phyloP scores from a whole-genome alignment of 2,888 invertebrate species.

The Dendrolimus pini region DNA sequence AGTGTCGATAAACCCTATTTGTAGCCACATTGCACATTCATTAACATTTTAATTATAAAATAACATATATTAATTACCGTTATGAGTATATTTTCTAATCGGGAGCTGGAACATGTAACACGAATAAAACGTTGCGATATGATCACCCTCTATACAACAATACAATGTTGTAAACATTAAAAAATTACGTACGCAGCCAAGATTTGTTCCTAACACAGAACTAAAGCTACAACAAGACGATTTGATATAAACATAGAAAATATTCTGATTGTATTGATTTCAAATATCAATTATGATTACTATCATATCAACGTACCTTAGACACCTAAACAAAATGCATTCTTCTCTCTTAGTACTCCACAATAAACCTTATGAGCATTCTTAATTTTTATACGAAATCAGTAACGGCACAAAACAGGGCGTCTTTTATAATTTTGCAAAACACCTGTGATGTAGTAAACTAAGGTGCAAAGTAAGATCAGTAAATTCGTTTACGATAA shows the following conservation, averaged over 20 bases:
- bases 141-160: constrained; percentile 19
- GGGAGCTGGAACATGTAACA: constrained; percentile 18
- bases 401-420: too few species aligned
- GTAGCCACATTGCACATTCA: constrained; percentile 59
- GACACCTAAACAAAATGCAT: too few species aligned
- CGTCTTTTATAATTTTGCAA: too few species aligned
- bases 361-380: too few species aligned
- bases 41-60: constrained; percentile 32
- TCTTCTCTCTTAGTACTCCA: too few species aligned
- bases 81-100: constrained; percentile 43
- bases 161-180: constrained; percentile 20
- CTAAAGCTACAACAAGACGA: too few species aligned
- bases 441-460: too few species aligned
- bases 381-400: too few species aligned
- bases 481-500: not conserved
- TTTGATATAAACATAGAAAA: too few species aligned
- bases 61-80: constrained; percentile 32
- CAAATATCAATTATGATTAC: too few species aligned
- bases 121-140: constrained; percentile 17
- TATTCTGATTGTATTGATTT: constrained; percentile 1
- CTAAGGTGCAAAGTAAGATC: too few species aligned
- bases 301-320: too few species aligned
- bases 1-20: constrained; percentile 41
- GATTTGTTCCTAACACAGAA: constrained; percentile 4
- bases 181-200: constrained; percentile 11